Base-by-base conservation (phyloP, 2,113 vertebrate genomes). In the Salvelinus fontinalis region DNA sequence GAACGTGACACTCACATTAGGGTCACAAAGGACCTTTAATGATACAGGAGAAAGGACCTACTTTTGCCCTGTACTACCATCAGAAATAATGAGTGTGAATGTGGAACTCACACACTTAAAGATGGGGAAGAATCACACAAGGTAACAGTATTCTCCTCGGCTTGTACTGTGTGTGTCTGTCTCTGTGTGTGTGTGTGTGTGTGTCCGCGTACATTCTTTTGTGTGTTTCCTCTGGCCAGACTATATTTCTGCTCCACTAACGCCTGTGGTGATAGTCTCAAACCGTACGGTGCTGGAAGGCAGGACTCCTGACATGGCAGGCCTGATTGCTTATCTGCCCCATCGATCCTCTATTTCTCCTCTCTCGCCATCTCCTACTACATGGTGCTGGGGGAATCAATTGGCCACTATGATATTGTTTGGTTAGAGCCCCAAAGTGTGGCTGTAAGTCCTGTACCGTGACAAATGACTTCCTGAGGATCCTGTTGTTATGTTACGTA, bases 261-360 rank as follows among this genome's bases (percentile, higher is more conserved):
- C 16, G 29, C 66, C 31, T 16, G 66, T 68, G 14, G 5, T 34
- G 16, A 20, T 68, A 2, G 66, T 20, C 16, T 68, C 7, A 20
- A 8, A 14, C 5, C 2, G 27, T 34, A 34, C 9, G 8, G 27
- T 20, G 27, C 31, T 20, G 66, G 14, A 68, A 11, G 29, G 16
- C 5, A 18, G 16, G 27, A 34, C 4, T 34, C 31, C 27, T 68
- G 31, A 68, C 66, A 68, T 18, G 66, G 18, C 66, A 39, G 29
- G 31, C 27, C 66, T 68, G 66, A 68, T 68, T 68, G 66, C 66
- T 31, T 68, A 16, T 34, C 66, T 34, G 31, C 59, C 59, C 29
- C 66, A 68, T 39, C 16, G 65, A 68, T 12, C 27, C 22, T 27
- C 31, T 68, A 34, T 70, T 11, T 34, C 31, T 34, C n/a, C 31